Base-by-base conservation (phyloP, 2,888 invertebrate species). In the Cryptops parisi region DNA sequence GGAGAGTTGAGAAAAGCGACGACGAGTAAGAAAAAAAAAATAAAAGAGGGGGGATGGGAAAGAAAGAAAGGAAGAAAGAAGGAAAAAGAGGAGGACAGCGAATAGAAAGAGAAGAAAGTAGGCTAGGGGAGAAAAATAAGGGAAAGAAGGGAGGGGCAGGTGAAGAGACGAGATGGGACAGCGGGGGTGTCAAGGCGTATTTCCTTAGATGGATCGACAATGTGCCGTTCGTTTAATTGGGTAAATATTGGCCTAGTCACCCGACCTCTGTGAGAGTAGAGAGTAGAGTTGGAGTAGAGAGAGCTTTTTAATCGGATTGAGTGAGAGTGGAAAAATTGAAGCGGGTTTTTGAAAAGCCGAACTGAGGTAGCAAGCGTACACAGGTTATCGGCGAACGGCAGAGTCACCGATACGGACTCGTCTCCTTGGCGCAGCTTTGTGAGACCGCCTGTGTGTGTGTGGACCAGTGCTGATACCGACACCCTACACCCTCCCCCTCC, bases 171-270 rank as follows among this genome's bases (percentile, higher is more conserved):
- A 33, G 33, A 33, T 33, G 33, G 33, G 33, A 33, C 33, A 15
- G 9, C 15, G 33, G 33, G 33, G n/a, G n/a, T n/a, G n/a, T n/a
- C n/a, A n/a, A n/a, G n/a, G n/a, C n/a, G n/a, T 33, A 33, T 33
- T 33, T 33, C 33, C 33, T 33, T 33, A 33, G 33, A 33, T 33
- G 33, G 33, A 33, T 33, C 33, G 33, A 33, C 33, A 33, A 33
- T 33, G 33, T 15, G 33, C 33, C 33, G 33, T 33, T 49, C 49
- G 49, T 49, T 49, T 49, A 49, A 49, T 49, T 49, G 49, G 49
- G 49, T 49, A 49, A 49, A 49, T 49, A 49, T 49, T 49, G 49
- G 49, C 23, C 40, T 22, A 49, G 49, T 38, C 49, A 38, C 40
- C 26, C 47, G 47, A 47, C 47, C 47, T 47, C 33, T 22, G n/a